Base-by-base conservation (phyloP, 2,113 vertebrate species). In the Lagopus leucura region DNA sequence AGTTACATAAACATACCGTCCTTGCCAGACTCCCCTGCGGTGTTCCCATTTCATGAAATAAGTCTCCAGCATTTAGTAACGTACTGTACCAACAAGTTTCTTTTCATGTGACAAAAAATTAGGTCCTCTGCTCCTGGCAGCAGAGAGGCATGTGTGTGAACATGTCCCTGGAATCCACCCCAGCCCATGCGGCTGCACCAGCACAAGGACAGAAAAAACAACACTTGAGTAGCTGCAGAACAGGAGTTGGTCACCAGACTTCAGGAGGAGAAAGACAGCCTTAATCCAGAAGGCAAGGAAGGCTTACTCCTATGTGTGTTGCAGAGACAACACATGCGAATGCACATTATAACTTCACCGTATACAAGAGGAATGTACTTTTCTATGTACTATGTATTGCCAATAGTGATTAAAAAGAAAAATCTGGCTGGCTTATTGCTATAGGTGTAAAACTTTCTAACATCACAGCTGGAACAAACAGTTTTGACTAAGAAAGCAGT, bases 1-100 rank as follows among this genome's bases (percentile, higher is more conserved):
- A 61, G 91, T 95, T 95, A 96, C 90, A 95, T 94, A 97, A 97
- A 96, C 94, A 95, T 88, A 90, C 93, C 80, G 81, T 94, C 88
- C 91, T 70, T 96, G 96, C 96, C 96, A 97, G 94, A 94, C 95
- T 93, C 80, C 94, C 95, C 93, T 88, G 95, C 32, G 58, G 95
- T 91, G 96, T 38, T 97, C 93, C 90, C 70, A 73, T 91, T 95
- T 88, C 88, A 90, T 66, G 70, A 95, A 96, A 86, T 93, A 88
- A 92, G 90, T 78, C 90, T 95, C 94, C 27, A 94, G 82, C 82
- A 86, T 88, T 96, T 95, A 90, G 88, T 78, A 92, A 94, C 86
- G 82, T 69, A 94, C 82, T 86, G 82, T 75, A 96, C 94, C 73
- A 94, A 88, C 82, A 93, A 94, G 87, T 72, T 93, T 83, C 82